Percentiles rank a stretch among this genome's conserved stretches.
Evolutionary conservation across 2,797 vertebrate species (phyloP).

Genomic region (Muscicapa comitata): DNA sequence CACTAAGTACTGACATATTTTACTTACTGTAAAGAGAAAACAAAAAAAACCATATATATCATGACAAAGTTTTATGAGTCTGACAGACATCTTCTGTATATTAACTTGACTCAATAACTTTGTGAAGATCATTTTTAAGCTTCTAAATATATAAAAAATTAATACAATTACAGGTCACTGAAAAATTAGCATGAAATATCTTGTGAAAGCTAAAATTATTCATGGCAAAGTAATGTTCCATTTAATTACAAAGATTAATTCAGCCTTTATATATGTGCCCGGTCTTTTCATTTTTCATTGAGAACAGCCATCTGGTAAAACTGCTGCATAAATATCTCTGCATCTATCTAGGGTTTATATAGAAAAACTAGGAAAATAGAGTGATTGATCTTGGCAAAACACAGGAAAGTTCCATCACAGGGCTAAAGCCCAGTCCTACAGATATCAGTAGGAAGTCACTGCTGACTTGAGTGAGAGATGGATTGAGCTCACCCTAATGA

Average conservation of each 20-base stretch:
- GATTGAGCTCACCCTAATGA: neutral
- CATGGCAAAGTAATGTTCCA: slow-evolving; percentile 67
- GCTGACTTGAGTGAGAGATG: neutral
- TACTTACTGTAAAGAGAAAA: neutral
- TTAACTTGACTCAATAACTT: slow-evolving; percentile 42
- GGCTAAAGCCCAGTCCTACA: neutral
- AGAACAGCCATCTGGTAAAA: slow-evolving; percentile 71
- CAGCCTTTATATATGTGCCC: slow-evolving; percentile 61
- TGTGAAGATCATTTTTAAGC: slow-evolving; percentile 56
- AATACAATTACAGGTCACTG: slow-evolving; percentile 72
- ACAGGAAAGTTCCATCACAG: neutral
- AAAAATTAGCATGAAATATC: slow-evolving; percentile 73
- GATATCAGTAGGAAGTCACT: neutral
- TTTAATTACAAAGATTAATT: slow-evolving; percentile 81
- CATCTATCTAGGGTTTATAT: slow-evolving; percentile 38
- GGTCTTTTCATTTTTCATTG: slow-evolving; percentile 72
- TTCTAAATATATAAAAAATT: slow-evolving; percentile 63
- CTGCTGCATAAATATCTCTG: slow-evolving; percentile 29
- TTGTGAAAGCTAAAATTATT: slow-evolving; percentile 75
- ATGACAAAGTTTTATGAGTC: neutral
- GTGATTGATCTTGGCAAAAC: neutral
- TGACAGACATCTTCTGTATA: neutral
- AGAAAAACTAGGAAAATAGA: neutral
- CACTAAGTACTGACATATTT: neutral
- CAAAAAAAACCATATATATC: neutral